Conservation (phyloP, 2,797 vertebrate genomes). For the Danio aesculapii region DNA sequence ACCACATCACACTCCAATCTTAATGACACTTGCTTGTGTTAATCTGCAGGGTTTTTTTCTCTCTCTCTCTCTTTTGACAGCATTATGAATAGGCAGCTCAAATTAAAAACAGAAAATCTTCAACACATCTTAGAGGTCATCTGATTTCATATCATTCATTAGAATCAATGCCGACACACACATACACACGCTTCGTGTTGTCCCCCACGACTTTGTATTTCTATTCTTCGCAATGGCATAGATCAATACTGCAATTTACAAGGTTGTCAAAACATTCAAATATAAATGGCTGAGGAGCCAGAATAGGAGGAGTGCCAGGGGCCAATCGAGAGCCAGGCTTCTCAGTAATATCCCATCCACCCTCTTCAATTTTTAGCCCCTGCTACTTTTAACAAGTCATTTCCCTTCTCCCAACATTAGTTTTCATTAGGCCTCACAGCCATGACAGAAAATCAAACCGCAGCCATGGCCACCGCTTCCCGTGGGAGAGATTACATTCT, state of each 20-base stretch:
- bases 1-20: slow-evolving; percentile 9
- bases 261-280: slow-evolving; percentile 68
- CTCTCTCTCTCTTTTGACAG: slow-evolving; percentile 30
- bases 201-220: slow-evolving; percentile 61
- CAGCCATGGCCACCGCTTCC: slow-evolving; percentile 63
- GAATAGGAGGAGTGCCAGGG: slow-evolving; percentile 36
- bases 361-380: slow-evolving; percentile 42
- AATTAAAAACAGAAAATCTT: slow-evolving; percentile 48
- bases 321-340: slow-evolving; percentile 12
- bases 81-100: slow-evolving; percentile 36
- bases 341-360: slow-evolving; percentile 48
- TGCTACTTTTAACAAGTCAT: slow-evolving; percentile 67
- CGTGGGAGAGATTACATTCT: slow-evolving; percentile 73
- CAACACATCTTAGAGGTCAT: slow-evolving; percentile 53
- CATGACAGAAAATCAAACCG: slow-evolving; percentile 79
- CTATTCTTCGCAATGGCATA: slow-evolving; percentile 52
- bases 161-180: slow-evolving; percentile 37
- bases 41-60: not conserved
- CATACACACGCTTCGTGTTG: slow-evolving; percentile 3
- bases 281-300: slow-evolving; percentile 61
- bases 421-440: slow-evolving; percentile 77
- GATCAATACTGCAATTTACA: slow-evolving; percentile 70
- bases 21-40: slow-evolving; percentile 28
- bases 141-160: slow-evolving; percentile 53
- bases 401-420: slow-evolving; percentile 72